phyloP scores from a whole-genome alignment of 2,888 invertebrate genomes.

The Cylindroiulus punctatus region DNA sequence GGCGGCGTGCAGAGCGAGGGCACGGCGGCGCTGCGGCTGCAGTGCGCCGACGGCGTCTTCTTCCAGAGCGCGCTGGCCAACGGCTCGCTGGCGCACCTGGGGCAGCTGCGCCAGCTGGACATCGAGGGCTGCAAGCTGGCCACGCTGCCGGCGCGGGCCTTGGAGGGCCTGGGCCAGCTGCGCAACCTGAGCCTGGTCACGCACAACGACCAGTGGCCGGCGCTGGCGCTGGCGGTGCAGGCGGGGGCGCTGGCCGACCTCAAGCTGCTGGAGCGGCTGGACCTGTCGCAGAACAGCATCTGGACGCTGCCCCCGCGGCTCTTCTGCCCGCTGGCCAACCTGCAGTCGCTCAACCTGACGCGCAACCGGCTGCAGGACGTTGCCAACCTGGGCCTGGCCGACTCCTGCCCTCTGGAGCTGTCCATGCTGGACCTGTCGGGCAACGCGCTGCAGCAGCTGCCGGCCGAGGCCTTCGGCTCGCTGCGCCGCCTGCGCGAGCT shows the following conservation, averaged over 20 bases:
- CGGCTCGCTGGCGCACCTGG: constrained; percentile 67
- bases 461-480: constrained; percentile 78
- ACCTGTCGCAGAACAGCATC: constrained; percentile 75
- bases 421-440: constrained; percentile 75
- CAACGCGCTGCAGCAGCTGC: constrained; percentile 78
- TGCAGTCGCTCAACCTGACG: constrained; percentile 76
- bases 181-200: constrained; percentile 76
- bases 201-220: constrained; percentile 82
- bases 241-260: constrained; percentile 80
- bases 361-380: constrained; percentile 82
- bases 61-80: constrained; percentile 76
- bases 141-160: constrained; percentile 64
- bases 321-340: constrained; percentile 60
- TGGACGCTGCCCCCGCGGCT: constrained; percentile 60
- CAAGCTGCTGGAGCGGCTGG: constrained; percentile 80
- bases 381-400: constrained; percentile 75
- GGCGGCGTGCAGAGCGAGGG: constrained; percentile 86
- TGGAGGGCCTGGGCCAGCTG: constrained; percentile 75
- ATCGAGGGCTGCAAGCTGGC: constrained; percentile 79
- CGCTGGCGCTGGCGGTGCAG: constrained; percentile 80
- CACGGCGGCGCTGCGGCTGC: constrained; percentile 80
- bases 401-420: constrained; percentile 63
- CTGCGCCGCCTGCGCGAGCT: constrained; percentile 82
- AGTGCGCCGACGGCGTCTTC: constrained; percentile 83
- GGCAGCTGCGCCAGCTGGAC: constrained; percentile 78